Conservation (phyloP, 2,888 invertebrate genomes). For the Pyralis farinalis region DNA sequence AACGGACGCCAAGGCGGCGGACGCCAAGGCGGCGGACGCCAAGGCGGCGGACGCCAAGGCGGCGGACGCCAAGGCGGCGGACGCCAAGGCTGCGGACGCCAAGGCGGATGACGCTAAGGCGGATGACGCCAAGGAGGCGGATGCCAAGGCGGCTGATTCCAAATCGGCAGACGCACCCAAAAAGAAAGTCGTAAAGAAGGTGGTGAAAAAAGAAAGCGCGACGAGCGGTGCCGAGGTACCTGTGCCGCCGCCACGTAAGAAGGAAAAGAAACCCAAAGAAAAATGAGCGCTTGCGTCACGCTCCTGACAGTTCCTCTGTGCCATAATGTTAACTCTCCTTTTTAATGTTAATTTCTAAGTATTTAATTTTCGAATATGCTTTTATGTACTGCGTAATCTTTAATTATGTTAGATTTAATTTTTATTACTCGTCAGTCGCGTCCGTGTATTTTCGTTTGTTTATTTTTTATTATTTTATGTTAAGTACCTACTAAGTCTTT, state of each 20-base stretch:
- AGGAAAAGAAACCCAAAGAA: conserved; percentile 79
- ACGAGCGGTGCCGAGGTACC: conserved; percentile 56
- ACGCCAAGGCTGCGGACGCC: conserved; percentile 3
- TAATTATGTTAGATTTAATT: conserved; percentile 47
- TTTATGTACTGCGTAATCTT: conserved; percentile 64
- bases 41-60: conserved; percentile 11
- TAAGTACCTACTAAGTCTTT: conserved; percentile 44
- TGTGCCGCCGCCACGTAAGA: conserved; percentile 78
- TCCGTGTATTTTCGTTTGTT: conserved; percentile 54
- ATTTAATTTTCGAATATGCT: conserved; percentile 66
- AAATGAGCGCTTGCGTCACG: conserved; percentile 57
- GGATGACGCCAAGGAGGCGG: conserved; percentile 27
- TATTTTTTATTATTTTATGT: conserved; percentile 47
- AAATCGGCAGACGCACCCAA: conserved; percentile 46
- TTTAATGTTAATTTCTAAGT: conserved; percentile 45
- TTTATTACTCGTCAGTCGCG: conserved; percentile 47
- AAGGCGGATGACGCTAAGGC: too few species aligned
- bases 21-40: conserved; percentile 25
- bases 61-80: conserved; percentile 12
- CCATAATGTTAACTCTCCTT: conserved; percentile 65
- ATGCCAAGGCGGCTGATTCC: conserved; percentile 2
- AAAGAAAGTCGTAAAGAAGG: conserved; percentile 72
- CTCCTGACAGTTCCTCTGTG: conserved; percentile 67
- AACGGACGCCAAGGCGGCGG: conserved; percentile 8
- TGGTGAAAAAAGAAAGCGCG: conserved; percentile 71